Conservation (phyloP, 2,888 invertebrate genomes). For the Athalia circularis region DNA sequence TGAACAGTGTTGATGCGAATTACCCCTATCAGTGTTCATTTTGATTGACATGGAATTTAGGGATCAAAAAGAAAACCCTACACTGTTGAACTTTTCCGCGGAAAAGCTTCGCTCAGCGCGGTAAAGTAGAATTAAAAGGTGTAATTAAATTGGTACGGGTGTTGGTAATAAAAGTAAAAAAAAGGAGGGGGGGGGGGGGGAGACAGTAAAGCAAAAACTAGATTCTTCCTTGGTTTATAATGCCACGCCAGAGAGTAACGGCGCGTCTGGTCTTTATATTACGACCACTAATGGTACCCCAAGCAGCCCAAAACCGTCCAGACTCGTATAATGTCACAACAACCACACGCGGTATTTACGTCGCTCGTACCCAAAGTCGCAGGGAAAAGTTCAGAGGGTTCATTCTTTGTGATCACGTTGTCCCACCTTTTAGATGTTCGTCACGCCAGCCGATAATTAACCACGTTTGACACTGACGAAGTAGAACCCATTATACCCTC, state of each 20-base stretch:
- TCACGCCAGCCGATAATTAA: conserved; percentile 44
- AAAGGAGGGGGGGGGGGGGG: too few relatives aligned
- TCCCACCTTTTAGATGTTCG: conserved; percentile 43
- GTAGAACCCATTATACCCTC: conserved; percentile 16
- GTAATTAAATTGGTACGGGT: conserved; percentile 37
- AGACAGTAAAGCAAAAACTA: conserved; percentile 29
- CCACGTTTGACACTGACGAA: conserved; percentile 40
- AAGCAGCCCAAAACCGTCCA: conserved; percentile 28
- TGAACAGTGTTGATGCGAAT: too few relatives aligned
- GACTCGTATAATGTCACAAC: conserved; percentile 37
- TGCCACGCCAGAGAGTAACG: conserved; percentile 35
- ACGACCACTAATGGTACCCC: conserved; percentile 39
- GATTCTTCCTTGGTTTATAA: conserved; percentile 36
- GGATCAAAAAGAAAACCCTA: too few relatives aligned
- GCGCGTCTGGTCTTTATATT: conserved; percentile 33
- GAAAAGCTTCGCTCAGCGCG: not conserved
- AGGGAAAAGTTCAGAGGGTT: conserved; percentile 42
- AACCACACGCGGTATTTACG: conserved; percentile 45
- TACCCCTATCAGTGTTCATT: too few relatives aligned
- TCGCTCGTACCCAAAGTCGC: conserved; percentile 6
- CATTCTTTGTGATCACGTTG: conserved; percentile 31
- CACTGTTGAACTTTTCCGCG: too few relatives aligned
- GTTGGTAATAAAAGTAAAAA: not conserved
- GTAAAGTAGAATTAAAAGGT: conserved; percentile 30
- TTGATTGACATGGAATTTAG: too few relatives aligned